phyloP scores from a whole-genome alignment of 64 coral and sea anemone species.

The Pocillopora verrucosa region DNA sequence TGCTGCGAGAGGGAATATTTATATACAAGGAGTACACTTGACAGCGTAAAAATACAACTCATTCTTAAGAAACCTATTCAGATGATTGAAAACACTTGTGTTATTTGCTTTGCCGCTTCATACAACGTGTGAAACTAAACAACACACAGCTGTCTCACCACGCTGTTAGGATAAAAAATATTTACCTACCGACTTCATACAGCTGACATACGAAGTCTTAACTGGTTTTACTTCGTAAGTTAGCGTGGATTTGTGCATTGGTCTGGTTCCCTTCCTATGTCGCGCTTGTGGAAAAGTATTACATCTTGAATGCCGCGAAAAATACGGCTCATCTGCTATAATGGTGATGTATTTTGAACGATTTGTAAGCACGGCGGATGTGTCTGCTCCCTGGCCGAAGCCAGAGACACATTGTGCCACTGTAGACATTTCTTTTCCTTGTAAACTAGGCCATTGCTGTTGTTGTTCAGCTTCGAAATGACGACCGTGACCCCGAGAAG shows the following conservation, averaged over 20 bases:
- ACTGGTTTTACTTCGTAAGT: conserved; percentile 59
- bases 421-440: conserved; percentile 34
- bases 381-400: conserved; percentile 72
- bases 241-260: conserved; percentile 67
- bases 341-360: conserved; percentile 75
- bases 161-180: not conserved
- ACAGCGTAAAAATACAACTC: not conserved
- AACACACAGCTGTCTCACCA: conserved; percentile 1
- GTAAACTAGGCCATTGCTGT: conserved; percentile 5
- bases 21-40: not conserved
- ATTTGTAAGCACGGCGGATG: conserved; percentile 73
- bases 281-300: conserved; percentile 29
- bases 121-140: conserved; percentile 29
- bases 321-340: conserved; percentile 75
- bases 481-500: not conserved
- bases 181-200: conserved; percentile 80
- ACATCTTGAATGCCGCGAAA: conserved; percentile 64
- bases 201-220: conserved; percentile 50
- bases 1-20: not conserved
- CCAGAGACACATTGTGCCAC: conserved; percentile 36
- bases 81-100: not conserved
- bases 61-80: not conserved
- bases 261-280: conserved; percentile 69
- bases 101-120: not conserved
- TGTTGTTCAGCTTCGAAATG: not conserved